Percentiles rank a stretch among this genome's conserved stretches.
These are phyloP conservation scores for Vireo altiloquus DNA, from an alignment of 2,113 vertebrate genomes.

Conservation along the genomic window DNA sequence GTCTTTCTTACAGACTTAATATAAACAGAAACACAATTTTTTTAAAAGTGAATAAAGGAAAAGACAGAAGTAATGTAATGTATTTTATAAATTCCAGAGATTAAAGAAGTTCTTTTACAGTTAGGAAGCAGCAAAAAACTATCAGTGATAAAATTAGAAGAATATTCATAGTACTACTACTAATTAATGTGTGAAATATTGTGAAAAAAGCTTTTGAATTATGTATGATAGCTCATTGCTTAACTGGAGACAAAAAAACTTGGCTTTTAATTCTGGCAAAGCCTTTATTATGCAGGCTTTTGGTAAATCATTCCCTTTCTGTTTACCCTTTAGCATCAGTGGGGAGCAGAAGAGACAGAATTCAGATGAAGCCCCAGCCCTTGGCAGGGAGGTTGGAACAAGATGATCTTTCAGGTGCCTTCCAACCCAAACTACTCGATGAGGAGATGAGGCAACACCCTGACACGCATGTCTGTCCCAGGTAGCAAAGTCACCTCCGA, in stretches of 20 bases:
- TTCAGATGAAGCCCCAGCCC: neutral
- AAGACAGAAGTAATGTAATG: neutral
- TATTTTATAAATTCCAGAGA: neutral
- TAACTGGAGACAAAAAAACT: neutral
- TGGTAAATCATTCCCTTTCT: neutral
- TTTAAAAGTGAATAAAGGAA: neutral
- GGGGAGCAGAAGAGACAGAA: neutral
- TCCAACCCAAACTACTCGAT: neutral
- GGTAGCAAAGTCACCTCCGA: neutral
- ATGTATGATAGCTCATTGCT: conserved; percentile 3
- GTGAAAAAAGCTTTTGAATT: conserved; percentile 37
- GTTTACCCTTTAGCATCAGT: neutral
- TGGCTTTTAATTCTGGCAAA: conserved; percentile 25
- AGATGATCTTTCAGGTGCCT: neutral
- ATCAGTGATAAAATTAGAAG: neutral
- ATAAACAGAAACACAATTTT: neutral
- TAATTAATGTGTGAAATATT: conserved; percentile 35
- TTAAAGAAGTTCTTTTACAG: neutral
- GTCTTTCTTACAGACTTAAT: neutral
- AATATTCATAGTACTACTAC: conserved; percentile 29
- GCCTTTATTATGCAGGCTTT: neutral
- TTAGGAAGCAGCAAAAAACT: neutral
- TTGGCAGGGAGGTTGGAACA: neutral
- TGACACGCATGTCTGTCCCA: rapidly evolving
- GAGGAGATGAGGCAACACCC: rapidly evolving